A percentile compares a stretch with the other conserved stretches of the same genome.
phyloP scores from a whole-genome alignment of 2,113 vertebrate species.

The Ariopsis seemanni region DNA sequence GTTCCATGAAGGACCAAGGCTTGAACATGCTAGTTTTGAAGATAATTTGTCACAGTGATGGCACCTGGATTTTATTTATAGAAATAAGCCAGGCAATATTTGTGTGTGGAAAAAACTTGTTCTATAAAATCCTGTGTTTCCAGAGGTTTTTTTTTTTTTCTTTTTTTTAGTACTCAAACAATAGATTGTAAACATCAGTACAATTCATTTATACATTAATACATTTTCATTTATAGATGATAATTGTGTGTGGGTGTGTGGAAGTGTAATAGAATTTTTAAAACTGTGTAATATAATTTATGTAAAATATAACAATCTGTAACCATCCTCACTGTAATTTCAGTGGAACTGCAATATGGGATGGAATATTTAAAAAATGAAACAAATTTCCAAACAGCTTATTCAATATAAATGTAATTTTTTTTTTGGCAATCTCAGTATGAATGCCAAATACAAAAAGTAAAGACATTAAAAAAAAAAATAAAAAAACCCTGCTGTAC shows the following conservation, averaged over 20 bases:
- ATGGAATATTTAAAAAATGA: neutral
- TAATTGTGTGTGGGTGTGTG: neutral
- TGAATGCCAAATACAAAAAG: neutral
- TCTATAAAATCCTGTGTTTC: neutral
- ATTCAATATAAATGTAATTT: neutral
- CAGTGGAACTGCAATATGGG: neutral
- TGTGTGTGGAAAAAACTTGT: neutral
- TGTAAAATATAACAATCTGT: neutral
- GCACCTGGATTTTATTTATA: slow-evolving; percentile 20
- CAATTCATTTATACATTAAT: neutral
- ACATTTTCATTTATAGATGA: neutral
- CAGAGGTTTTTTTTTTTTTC: neutral
- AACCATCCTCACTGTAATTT: neutral
- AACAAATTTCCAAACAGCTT: neutral
- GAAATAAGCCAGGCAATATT: neutral
- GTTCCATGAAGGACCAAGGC: neutral
- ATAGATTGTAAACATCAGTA: neutral
- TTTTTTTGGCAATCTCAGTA: neutral
- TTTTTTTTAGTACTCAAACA: neutral
- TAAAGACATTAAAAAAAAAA: neutral
- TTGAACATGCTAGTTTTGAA: neutral
- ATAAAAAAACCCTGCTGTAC: no score
- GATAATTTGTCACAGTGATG: neutral
- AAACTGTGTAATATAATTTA: neutral
- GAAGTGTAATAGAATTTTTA: neutral